Evolutionary conservation across 2,888 invertebrate genomes (phyloP).

Genomic region (Lithophane semibrunnea): DNA sequence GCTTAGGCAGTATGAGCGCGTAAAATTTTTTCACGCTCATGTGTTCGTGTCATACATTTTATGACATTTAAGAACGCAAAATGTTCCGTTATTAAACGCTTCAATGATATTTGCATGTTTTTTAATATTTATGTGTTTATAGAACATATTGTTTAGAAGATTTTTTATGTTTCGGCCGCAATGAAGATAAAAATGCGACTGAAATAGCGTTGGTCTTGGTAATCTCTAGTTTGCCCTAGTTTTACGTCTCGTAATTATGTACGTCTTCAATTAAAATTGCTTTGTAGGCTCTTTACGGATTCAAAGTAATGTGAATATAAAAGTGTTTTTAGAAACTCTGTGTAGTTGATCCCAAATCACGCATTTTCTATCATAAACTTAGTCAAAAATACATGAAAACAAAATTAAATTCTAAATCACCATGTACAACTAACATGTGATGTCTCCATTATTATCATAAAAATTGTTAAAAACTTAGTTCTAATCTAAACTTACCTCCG

Average conservation of each 20-base stretch:
- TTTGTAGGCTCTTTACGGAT: constrained; percentile 10
- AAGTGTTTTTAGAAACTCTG: constrained; percentile 2
- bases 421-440: neutral
- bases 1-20: constrained; percentile 35
- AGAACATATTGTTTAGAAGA: constrained; percentile 1
- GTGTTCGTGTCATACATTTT: constrained; percentile 36
- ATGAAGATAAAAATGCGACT: constrained; percentile 23
- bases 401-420: neutral
- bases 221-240: constrained; percentile 42
- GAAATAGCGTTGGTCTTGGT: constrained; percentile 36
- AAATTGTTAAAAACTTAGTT: neutral
- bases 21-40: constrained; percentile 45
- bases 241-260: constrained; percentile 22
- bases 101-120: constrained; percentile 46
- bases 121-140: constrained; percentile 16
- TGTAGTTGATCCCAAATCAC: neutral
- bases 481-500: constrained; percentile 81
- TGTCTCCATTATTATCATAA: neutral
- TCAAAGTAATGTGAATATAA: constrained; percentile 7
- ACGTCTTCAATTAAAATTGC: constrained; percentile 41
- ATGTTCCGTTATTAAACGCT: constrained; percentile 42
- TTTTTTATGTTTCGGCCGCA: constrained; percentile 8
- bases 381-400: neutral
- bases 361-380: neutral
- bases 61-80: constrained; percentile 40